Base-by-base conservation (phyloP, 2,797 vertebrate genomes). In the Typhlichthys eigenmanni region DNA sequence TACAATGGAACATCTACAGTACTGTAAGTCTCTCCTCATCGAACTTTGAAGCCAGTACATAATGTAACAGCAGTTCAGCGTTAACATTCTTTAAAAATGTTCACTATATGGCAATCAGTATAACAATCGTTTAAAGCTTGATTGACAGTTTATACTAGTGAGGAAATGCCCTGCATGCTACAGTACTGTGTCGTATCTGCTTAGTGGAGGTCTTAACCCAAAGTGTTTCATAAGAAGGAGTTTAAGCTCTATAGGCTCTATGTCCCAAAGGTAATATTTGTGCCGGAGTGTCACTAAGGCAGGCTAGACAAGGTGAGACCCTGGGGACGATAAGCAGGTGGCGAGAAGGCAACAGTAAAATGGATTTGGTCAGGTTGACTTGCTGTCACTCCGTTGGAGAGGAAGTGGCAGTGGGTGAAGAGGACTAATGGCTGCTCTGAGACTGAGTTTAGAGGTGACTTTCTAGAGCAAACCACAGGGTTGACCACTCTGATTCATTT, bases 391-490 rank as follows among this genome's bases (percentile, higher is more conserved):
- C 81, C 72, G 71, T 74, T 1, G 49, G 67, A 58, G 58, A 57
- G 74, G 67, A 68, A 75, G 63, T 76, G 79, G 68, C 75, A 79
- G 75, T 69, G 74, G 75, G 73, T 53, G 45, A 58, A 59, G 72
- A 24, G 68, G 80, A 70, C 79, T 85, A 85, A 85, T 86, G 78
- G 78, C 83, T 70, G 74, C 73, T 78, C 59, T 10, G 50, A 74
- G 83, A 60, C 67, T 43, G 70, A 76, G 80, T 69, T 81, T 84
- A 76, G 72, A 85, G 82, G 88, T 84, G 88, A 85, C 86, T 11
- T 11, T 76, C 60, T 80, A 34, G 66, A 84, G 76, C 72, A 59
- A 89, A 87, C 69, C 74, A 64, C 57, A 64, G 81, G 82, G 79
- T 82, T 78, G 74, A 81, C 47, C 62, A 52, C 24, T 24, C 24